Evolutionary conservation across 2,888 invertebrate genomes (phyloP).

Genomic region (Entomobrya multifasciata): DNA sequence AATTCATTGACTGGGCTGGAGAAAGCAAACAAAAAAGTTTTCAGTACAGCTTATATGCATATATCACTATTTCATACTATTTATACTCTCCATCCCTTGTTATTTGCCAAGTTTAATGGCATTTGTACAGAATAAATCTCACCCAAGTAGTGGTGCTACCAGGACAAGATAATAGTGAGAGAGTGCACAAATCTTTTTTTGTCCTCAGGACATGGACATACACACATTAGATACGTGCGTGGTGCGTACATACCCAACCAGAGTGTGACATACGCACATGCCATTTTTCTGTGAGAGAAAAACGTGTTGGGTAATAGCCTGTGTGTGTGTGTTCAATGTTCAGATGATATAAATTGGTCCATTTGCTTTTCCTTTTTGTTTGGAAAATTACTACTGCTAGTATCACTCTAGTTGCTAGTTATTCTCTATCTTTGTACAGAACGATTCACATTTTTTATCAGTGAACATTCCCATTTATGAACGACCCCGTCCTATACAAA

Average conservation of each 20-base stretch:
- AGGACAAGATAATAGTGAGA: neutral
- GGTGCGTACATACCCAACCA: neutral
- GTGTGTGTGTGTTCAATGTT: slow-evolving; percentile 16
- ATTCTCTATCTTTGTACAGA: neutral
- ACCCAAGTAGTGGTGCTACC: neutral
- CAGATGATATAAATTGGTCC: slow-evolving; percentile 59
- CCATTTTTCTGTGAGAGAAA: neutral
- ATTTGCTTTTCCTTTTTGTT: slow-evolving; percentile 57
- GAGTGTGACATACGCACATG: slow-evolving; percentile 13
- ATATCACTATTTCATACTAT: neutral
- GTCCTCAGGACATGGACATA: slow-evolving; percentile 6
- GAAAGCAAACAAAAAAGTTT: slow-evolving; percentile 48
- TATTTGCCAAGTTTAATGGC: slow-evolving; percentile 39
- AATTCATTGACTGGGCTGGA: slow-evolving; percentile 40
- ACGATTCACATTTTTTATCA: no score
- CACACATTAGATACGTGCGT: slow-evolving; percentile 20
- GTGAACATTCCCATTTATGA: no score
- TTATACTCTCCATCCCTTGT: neutral
- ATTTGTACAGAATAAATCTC: slow-evolving; percentile 52
- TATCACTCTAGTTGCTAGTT: neutral
- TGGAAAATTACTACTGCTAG: slow-evolving; percentile 20
- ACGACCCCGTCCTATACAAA: no score
- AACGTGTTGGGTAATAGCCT: slow-evolving; percentile 31
- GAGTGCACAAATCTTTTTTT: slow-evolving; percentile 28
- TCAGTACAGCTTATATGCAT: neutral